Conservation (phyloP, 2,113 vertebrate species). For the Bos indicus region DNA sequence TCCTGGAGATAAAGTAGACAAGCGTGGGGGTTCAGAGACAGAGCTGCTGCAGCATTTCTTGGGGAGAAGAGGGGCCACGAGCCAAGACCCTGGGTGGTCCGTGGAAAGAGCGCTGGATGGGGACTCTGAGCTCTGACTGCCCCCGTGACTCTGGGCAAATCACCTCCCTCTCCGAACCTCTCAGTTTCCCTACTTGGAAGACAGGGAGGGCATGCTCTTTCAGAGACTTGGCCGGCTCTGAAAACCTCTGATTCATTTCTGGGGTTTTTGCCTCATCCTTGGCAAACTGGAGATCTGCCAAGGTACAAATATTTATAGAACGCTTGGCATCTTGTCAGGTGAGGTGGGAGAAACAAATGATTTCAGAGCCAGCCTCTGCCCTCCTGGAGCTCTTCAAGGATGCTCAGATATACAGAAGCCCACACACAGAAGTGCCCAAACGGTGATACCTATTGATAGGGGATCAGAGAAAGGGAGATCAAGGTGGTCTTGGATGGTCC, state of each 20-base stretch:
- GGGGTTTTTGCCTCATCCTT: not conserved
- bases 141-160: not conserved
- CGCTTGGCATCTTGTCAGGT: slow-evolving; percentile 42
- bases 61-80: not conserved
- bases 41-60: rapidly evolving
- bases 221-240: not conserved
- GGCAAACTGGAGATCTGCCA: slow-evolving; percentile 38
- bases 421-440: not conserved
- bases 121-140: not conserved
- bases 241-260: slow-evolving; percentile 4
- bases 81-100: not conserved
- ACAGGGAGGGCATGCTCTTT: not conserved
- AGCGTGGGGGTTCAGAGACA: not conserved
- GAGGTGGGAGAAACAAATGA: not conserved
- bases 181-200: slow-evolving; percentile 2
- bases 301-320: slow-evolving; percentile 45
- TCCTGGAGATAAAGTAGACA: not conserved
- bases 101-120: not conserved
- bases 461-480: not conserved
- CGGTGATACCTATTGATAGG: not conserved
- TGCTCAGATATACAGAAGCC: not conserved
- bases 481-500: not conserved
- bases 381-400: slow-evolving; percentile 26
- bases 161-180: not conserved
- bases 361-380: not conserved